phyloP scores from a whole-genome alignment of 2,797 vertebrate species.

The Coluber constrictor region DNA sequence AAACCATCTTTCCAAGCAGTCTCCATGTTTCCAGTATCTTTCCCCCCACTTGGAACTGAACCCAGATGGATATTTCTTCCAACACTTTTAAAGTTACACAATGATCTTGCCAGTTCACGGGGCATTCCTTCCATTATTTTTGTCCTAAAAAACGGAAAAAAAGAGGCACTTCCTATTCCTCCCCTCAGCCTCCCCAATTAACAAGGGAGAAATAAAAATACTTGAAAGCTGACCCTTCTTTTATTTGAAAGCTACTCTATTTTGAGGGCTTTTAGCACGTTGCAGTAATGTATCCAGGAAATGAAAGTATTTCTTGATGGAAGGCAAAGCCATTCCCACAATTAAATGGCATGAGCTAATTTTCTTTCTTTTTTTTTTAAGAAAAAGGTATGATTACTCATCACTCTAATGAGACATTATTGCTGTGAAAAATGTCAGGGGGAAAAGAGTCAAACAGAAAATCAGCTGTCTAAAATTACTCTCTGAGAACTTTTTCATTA shows the following conservation, averaged over 20 bases:
- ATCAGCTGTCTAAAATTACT: neutral
- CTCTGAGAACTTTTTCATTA: neutral
- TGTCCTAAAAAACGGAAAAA: neutral
- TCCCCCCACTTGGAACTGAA: too few species aligned
- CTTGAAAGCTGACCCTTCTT: neutral
- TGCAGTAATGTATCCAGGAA: neutral
- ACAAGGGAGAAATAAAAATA: neutral
- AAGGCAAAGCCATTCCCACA: neutral
- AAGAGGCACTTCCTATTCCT: neutral
- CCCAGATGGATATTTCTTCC: too few species aligned
- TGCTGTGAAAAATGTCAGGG: neutral
- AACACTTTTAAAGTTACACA: neutral
- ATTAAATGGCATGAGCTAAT: neutral
- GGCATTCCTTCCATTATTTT: neutral
- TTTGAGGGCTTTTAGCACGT: conserved; percentile 8
- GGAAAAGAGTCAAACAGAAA: too few species aligned
- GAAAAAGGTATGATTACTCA: neutral
- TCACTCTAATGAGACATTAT: neutral
- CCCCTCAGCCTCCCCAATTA: neutral
- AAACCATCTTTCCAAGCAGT: too few species aligned
- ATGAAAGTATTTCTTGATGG: neutral
- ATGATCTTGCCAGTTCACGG: neutral
- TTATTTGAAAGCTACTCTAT: neutral
- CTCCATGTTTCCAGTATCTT: too few species aligned
- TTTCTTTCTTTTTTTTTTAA: neutral